Conservation (phyloP, 2,113 vertebrate genomes). For the Anguilla rostrata region DNA sequence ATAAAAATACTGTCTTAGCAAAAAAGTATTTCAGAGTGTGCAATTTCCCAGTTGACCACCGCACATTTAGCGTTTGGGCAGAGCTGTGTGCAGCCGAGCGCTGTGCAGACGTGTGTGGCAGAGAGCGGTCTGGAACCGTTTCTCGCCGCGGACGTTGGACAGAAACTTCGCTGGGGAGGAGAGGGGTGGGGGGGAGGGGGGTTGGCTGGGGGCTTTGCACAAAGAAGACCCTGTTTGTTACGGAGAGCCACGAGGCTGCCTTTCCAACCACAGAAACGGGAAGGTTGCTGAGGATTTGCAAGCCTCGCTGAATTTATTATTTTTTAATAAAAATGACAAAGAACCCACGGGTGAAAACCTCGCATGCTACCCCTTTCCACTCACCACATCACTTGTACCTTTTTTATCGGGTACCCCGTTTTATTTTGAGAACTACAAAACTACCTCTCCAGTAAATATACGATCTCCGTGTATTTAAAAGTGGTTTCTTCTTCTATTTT, state of each 20-base stretch:
- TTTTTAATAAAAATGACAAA: not conserved
- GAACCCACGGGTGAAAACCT: constrained; percentile 22
- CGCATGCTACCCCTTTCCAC: not conserved
- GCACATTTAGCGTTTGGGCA: constrained; percentile 24
- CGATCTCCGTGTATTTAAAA: not conserved
- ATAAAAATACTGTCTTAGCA: constrained; percentile 30
- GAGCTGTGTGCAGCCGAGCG: not conserved
- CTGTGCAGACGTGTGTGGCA: constrained; percentile 14
- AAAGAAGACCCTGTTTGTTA: constrained; percentile 28
- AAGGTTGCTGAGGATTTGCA: not conserved
- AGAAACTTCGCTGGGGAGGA: not conserved
- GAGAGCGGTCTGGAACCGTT: constrained; percentile 25
- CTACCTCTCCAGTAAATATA: not conserved
- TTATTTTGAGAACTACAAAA: not conserved
- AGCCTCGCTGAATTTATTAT: not conserved
- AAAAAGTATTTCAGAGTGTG: constrained; percentile 33
- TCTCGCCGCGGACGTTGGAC: constrained; percentile 30
- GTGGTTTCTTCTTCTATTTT: not conserved
- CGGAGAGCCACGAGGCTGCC: not conserved
- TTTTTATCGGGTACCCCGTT: not conserved
- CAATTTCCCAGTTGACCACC: not conserved
- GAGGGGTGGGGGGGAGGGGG: not conserved
- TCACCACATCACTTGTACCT: not conserved
- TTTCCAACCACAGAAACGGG: not conserved
- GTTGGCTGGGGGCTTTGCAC: not conserved